A percentile compares a stretch with the other conserved stretches of the same genome.
These are phyloP conservation scores for Sardina pilchardus DNA, from an alignment of 2,113 vertebrate species.

Conservation along the genomic window DNA sequence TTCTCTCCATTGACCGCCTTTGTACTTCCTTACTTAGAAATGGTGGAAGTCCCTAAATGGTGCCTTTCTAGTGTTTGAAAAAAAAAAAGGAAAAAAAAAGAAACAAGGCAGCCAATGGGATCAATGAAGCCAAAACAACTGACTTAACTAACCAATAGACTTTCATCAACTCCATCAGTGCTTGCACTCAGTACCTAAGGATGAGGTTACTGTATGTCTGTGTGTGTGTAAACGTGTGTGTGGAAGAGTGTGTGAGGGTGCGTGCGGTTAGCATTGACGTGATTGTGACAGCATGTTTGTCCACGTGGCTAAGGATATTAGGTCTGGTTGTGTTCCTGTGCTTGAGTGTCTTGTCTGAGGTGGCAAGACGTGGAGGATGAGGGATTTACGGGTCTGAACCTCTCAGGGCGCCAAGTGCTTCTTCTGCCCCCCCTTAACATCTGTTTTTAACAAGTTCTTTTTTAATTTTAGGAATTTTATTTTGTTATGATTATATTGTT, in stretches of 20 bases:
- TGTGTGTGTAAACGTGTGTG: neutral
- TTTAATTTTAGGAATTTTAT: neutral
- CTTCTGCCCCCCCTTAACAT: neutral
- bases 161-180: constrained; percentile 18
- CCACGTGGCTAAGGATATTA: neutral
- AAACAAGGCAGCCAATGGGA: constrained; percentile 37
- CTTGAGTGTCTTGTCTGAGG: constrained; percentile 7
- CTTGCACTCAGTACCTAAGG: constrained; percentile 35
- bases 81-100: neutral
- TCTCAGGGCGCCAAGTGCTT: constrained; percentile 19
- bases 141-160: constrained; percentile 14
- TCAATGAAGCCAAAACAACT: constrained; percentile 58
- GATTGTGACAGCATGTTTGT: neutral
- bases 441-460: neutral
- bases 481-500: neutral
- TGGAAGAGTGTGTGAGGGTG: neutral
- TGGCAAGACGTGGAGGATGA: neutral
- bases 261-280: neutral
- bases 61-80: neutral
- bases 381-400: constrained; percentile 28
- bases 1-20: neutral
- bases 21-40: neutral
- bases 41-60: constrained; percentile 9
- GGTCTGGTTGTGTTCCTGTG: neutral
- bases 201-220: neutral